Evolutionary conservation across 2,113 vertebrate genomes (phyloP).

Genomic region (Merops nubicus): DNA sequence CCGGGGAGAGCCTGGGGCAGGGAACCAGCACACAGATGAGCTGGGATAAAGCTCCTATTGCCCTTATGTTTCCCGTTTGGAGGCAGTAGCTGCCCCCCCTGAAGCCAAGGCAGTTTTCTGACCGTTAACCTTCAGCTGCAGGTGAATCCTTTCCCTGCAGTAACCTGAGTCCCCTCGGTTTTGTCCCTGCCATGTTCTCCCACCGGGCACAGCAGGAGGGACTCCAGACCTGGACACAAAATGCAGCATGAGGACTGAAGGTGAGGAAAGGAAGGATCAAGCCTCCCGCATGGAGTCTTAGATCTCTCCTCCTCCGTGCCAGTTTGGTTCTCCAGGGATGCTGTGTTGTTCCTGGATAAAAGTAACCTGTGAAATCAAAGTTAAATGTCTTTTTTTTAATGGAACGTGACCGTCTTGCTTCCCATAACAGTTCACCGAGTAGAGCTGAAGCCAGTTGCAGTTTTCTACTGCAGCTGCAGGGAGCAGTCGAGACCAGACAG

Average conservation of each 20-base stretch:
- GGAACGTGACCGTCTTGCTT: background rate
- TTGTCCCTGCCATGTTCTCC: background rate
- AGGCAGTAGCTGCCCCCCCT: background rate
- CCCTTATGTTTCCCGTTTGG: background rate
- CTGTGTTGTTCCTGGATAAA: background rate
- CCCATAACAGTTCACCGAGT: rapidly evolving
- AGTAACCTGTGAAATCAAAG: background rate
- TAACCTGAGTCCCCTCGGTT: background rate
- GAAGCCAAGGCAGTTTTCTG: background rate
- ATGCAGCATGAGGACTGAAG: background rate
- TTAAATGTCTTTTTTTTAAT: background rate
- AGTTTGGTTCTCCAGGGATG: background rate
- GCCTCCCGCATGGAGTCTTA: background rate
- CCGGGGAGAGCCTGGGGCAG: background rate
- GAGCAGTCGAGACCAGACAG: background rate
- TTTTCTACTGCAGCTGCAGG: background rate
- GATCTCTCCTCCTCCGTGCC: background rate
- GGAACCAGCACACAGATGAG: background rate
- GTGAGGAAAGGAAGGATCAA: background rate
- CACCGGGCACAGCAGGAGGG: background rate
- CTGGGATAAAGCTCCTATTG: background rate
- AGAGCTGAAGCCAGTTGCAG: background rate
- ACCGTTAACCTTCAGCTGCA: background rate
- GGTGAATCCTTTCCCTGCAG: background rate
- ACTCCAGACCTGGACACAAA: background rate